A percentile compares a stretch with the other conserved stretches of the same genome.
Conservation (phyloP, 2,797 vertebrate species). For the Natrix natrix region DNA sequence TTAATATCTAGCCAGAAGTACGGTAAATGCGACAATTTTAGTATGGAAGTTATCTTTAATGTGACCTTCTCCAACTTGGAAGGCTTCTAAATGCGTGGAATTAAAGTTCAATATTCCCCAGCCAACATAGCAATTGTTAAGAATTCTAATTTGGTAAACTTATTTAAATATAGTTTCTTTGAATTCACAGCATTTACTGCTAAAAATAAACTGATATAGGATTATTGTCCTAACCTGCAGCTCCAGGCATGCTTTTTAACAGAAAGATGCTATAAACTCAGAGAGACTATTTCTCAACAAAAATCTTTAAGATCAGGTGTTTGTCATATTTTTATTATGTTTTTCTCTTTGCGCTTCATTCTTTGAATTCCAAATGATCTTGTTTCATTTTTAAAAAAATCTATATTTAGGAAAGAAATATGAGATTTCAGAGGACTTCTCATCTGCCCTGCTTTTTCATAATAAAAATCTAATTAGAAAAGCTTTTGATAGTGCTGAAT, state of each 20-base stretch:
- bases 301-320: neutral
- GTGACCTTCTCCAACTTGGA: neutral
- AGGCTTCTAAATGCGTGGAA: neutral
- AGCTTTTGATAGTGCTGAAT: conserved; percentile 32
- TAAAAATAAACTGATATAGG: neutral
- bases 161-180: neutral
- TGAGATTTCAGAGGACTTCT: conserved; percentile 14
- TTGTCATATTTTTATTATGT: neutral
- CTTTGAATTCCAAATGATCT: neutral
- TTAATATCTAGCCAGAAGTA: neutral
- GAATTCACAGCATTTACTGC: neutral
- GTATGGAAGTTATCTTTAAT: neutral
- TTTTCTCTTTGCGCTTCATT: neutral
- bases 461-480: conserved; percentile 24
- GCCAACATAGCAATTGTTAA: neutral
- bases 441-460: conserved; percentile 2
- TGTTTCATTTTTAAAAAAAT: conserved; percentile 4
- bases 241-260: neutral
- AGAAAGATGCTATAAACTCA: neutral
- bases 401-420: conserved; percentile 20
- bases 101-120: neutral
- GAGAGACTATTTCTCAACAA: neutral
- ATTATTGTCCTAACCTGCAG: neutral
- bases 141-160: neutral
- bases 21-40: neutral